These are phyloP conservation scores for Rugalucina vietnamica DNA, from an alignment of 2,888 invertebrate species.

Conservation along the genomic window DNA sequence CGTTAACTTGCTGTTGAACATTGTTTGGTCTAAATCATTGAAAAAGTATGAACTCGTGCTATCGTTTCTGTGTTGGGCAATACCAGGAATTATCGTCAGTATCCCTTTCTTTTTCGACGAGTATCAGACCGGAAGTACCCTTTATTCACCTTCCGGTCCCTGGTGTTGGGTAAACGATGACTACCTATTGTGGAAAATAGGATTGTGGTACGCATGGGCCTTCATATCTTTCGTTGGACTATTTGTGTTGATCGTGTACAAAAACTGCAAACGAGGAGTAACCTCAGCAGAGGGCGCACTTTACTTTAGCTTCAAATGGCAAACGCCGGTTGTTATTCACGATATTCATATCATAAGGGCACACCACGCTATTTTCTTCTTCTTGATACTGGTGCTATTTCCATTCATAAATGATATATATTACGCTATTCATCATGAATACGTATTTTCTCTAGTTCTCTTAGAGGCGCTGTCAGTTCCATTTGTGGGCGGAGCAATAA, in stretches of 20 bases:
- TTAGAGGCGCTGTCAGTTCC: not conserved
- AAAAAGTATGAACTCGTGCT: constrained; percentile 11
- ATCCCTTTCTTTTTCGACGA: constrained; percentile 2
- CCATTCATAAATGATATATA: not conserved
- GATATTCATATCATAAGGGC: not conserved
- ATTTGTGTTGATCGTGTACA: not conserved
- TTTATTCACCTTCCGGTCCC: constrained; percentile 38
- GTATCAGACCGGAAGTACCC: not conserved
- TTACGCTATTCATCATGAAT: not conserved
- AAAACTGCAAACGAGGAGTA: not conserved
- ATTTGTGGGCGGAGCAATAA: not conserved
- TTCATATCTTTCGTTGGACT: not conserved
- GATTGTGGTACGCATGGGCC: not conserved
- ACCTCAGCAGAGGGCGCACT: not conserved
- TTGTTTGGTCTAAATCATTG: constrained; percentile 11
- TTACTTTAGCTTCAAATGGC: not conserved
- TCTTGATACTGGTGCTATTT: not conserved
- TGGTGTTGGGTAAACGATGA: constrained; percentile 37
- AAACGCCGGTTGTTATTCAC: not conserved
- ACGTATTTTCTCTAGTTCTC: not conserved
- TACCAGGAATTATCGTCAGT: constrained; percentile 5
- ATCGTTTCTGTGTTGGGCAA: not conserved
- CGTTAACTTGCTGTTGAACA: constrained; percentile 22
- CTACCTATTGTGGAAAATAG: not conserved
- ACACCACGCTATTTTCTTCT: not conserved